Conservation (phyloP, 2,113 vertebrate genomes). For the Mobula hypostoma region DNA sequence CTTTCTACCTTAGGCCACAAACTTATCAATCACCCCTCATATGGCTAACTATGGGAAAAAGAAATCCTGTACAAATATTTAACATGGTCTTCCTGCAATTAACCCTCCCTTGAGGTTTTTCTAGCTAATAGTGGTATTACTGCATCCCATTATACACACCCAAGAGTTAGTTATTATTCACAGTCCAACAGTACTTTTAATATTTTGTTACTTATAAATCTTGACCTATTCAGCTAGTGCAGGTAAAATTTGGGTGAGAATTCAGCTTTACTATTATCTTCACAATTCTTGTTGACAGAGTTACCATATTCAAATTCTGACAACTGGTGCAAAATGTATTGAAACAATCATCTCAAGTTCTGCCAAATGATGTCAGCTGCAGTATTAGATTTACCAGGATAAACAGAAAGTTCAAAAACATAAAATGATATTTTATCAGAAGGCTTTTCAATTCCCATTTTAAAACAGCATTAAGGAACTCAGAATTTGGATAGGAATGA, state of each 20-base stretch:
- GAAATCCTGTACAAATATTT: constrained; percentile 80
- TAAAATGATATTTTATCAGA: neutral
- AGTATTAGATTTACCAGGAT: neutral
- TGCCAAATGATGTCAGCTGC: neutral
- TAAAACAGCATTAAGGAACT: neutral
- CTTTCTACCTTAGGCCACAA: no score
- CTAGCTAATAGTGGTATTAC: constrained; percentile 96
- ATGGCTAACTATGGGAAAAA: constrained; percentile 88
- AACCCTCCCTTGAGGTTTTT: constrained; percentile 96
- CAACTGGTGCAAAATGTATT: neutral
- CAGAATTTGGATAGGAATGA: neutral
- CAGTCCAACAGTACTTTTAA: constrained; percentile 22
- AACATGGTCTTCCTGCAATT: constrained; percentile 99
- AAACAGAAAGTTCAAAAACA: neutral
- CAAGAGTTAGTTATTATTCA: constrained; percentile 57
- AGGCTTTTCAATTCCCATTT: neutral
- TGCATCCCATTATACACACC: constrained; percentile 96
- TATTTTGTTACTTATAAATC: neutral
- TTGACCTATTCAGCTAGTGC: neutral
- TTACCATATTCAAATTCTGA: neutral
- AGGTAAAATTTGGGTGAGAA: neutral
- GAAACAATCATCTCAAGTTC: neutral
- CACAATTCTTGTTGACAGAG: neutral
- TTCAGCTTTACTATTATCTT: neutral
- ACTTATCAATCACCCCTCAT: no score